Evolutionary conservation across 2,888 invertebrate species (phyloP), one percentile per base, ranked within the genome.

Genomic region (Folsomia candida): DNA sequence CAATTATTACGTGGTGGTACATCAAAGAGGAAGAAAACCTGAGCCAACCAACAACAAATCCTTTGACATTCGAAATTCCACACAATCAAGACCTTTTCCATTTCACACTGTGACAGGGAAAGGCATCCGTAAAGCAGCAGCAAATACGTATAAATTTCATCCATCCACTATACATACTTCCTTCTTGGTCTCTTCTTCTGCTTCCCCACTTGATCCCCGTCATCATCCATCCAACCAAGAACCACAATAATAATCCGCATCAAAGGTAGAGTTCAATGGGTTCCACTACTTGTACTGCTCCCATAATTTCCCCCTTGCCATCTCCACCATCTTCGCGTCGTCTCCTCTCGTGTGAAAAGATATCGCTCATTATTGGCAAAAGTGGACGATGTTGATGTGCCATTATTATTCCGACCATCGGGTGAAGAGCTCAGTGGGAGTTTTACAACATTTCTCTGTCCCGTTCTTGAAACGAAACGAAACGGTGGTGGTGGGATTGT

Each of bases 1-100:
- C 70, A 70, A 70, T 70, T 70, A 70, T 70, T 70, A 70, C 51
- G 70, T 70, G 70, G 51, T 60, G 58, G 37, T 37, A 37, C 66
- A 66, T 70, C 60, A 70, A 70, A 65, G 37, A 28, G 27, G n/a
- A 62, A 62, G 11, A 62, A 37, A 37, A 37, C 37, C 37, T 37
- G 37, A 37, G 37, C 37, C 37, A 37, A 37, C 37, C 37, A 37
- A 37, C 37, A 37, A 37, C 37, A 37, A 37, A 37, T 37, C 37
- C 37, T 37, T 37, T 37, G 37, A 37, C 37, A 37, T 37, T 37
- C 37, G 37, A 37, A 37, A 37, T 54, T 54, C 20, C 54, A 54
- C 22, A 54, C 54, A 54, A 54, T 54, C 22, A 54, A 54, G 54
- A 54, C 18, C 20, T 22, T 20, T 54, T 54, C 22, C 54, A 54